Evolutionary conservation across 1,140 invertebrate species (phyloP), one percentile per base, ranked within the genome.

Genomic region (Lutraria rhynchaena): DNA sequence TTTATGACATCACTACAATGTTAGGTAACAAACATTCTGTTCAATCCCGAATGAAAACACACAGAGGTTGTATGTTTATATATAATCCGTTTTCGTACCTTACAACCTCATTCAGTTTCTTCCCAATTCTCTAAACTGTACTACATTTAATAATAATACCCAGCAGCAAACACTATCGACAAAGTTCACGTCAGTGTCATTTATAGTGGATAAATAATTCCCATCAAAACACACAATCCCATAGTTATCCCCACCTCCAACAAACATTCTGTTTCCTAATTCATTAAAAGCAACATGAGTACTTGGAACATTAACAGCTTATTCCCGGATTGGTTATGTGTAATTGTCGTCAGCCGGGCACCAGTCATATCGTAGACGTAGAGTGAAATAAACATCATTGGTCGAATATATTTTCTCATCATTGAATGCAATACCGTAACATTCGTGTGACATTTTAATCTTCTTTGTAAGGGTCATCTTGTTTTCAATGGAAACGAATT

Each of bases 91-190:
- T 31, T 13, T 44, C 27, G 22, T 35, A n/a, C 5, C 4, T 57
- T 1, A 57, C 17, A 15, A 71, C 51, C 3, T 22, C 69, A 9
- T 51, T 31, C 19, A 24, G 1, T 51, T 71, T 57, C 69, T 71
- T 57, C 13, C 69, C 49, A 57, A 55, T 35, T 17, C 37, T 55
- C 49, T 46, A 29, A 71, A 37, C 33, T 71, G 69, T 55, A 71
- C 15, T 1, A 71, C 33, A 51, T 55, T 71, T 55, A 17, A 24
- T 49, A 71, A 17, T 19, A n/a, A 37, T 35, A 19, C 29, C 46
- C 69, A 41, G 44, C 49, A 29, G 57, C 69, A 53, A 3, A 71
- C 49, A 31, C 24, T 31, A n/a, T 24, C 0, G 5, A 31, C 49
- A 71, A 11, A 4, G 3, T 2, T 9, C 33, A 71, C 49, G 17